Percentiles rank a stretch among this genome's conserved stretches.
Conservation (phyloP, 2,797 vertebrate genomes). For the Petrocephalus schoutedeni region DNA sequence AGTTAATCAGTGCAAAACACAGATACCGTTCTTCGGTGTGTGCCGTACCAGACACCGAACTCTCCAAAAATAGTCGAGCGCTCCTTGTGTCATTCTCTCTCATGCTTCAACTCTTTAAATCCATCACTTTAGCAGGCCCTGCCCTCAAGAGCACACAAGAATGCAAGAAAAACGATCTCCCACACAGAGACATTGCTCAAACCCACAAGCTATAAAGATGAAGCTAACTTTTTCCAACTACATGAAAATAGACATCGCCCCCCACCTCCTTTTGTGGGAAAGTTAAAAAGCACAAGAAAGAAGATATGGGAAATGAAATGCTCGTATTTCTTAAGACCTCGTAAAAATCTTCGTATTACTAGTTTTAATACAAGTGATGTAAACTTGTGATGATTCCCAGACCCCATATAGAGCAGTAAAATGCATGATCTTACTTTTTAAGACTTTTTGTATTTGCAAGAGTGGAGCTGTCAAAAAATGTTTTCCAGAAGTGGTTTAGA, state of each 20-base stretch:
- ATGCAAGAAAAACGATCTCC: neutral
- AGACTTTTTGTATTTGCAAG: neutral
- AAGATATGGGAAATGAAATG: neutral
- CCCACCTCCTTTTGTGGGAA: neutral
- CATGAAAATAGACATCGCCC: neutral
- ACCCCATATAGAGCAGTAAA: neutral
- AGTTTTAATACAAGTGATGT: neutral
- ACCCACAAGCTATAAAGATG: neutral
- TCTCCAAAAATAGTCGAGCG: neutral
- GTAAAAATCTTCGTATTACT: neutral
- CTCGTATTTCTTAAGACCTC: neutral
- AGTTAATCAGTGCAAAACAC: neutral
- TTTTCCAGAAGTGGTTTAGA: slow-evolving; percentile 13
- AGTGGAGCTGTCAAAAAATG: neutral
- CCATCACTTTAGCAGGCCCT: neutral
- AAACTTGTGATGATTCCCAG: neutral
- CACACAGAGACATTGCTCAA: neutral
- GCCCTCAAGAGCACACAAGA: neutral
- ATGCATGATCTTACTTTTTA: neutral
- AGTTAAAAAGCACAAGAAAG: neutral
- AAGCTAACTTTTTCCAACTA: neutral
- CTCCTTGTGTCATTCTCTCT: neutral
- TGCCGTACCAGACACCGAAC: neutral
- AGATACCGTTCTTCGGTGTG: neutral
- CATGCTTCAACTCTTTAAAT: neutral